Evolutionary conservation across 23 tunicate species (phyloP).

Genomic region (Halocynthia aurantium): DNA sequence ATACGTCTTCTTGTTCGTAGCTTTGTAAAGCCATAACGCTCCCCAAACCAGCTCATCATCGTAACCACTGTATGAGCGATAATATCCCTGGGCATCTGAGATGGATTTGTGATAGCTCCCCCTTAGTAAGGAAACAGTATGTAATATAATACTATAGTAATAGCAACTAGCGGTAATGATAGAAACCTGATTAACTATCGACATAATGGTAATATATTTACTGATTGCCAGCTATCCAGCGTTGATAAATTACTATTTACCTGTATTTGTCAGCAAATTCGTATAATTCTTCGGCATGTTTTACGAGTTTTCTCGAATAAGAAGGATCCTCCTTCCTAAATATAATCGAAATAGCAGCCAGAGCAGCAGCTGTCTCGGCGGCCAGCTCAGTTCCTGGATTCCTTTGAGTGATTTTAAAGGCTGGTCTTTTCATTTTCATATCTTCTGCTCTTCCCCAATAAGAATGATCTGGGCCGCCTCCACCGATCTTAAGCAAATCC

Average conservation of each 20-base stretch:
- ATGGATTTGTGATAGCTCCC: conserved; percentile 57
- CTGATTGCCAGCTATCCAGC: background rate
- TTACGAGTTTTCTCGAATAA: conserved; percentile 61
- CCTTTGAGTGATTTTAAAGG: conserved; percentile 52
- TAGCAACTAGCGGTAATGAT: too few relatives aligned
- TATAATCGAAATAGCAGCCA: conserved; percentile 84
- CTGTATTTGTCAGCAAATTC: conserved; percentile 94
- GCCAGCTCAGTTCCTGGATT: conserved; percentile 95
- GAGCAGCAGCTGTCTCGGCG: conserved; percentile 96
- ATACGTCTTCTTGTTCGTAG: conserved; percentile 51
- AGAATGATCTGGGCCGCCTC: conserved; percentile 61
- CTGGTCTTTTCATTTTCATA: conserved; percentile 74
- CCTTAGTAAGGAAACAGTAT: conserved; percentile 16
- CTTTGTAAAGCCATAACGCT: conserved; percentile 86
- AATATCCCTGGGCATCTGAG: conserved; percentile 49
- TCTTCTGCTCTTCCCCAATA: conserved; percentile 97
- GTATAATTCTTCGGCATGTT: conserved; percentile 87
- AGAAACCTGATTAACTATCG: too few relatives aligned
- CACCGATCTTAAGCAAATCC: conserved; percentile 49
- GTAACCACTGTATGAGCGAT: conserved; percentile 86
- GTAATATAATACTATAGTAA: too few relatives aligned
- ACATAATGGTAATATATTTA: too few relatives aligned
- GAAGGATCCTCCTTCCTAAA: conserved; percentile 47
- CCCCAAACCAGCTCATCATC: conserved; percentile 98
- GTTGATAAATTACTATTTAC: conserved; percentile 8